Evolutionary conservation across 2,113 vertebrate genomes (phyloP).

Genomic region (Actenoides hombroni): DNA sequence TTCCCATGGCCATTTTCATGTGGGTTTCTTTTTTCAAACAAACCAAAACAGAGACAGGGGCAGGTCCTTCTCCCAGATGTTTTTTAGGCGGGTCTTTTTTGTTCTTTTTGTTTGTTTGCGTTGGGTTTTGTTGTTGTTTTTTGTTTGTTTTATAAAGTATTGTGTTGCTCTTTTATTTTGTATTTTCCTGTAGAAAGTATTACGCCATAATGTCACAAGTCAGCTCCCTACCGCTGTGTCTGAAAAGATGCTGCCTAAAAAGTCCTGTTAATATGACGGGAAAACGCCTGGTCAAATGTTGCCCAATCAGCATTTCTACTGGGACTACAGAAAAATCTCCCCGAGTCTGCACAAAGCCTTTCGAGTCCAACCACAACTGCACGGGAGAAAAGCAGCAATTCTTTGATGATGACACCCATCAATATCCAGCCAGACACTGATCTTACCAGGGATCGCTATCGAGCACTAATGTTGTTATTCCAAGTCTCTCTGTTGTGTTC

Average conservation of each 20-base stretch:
- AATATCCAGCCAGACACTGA: not conserved
- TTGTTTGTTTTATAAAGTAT: not conserved
- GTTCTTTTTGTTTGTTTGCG: not conserved
- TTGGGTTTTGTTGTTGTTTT: not conserved
- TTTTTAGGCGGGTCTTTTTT: not conserved
- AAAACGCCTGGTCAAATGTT: not conserved
- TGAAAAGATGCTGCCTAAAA: not conserved
- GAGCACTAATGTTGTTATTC: not conserved
- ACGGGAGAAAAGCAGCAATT: not conserved
- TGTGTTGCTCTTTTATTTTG: not conserved
- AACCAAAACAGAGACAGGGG: not conserved
- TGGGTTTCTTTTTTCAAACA: slow-evolving; percentile 2
- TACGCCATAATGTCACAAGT: not conserved
- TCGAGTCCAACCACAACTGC: not conserved
- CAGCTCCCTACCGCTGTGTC: not conserved
- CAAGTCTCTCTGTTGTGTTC: not conserved
- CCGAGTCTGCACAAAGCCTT: not conserved
- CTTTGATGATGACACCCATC: not conserved
- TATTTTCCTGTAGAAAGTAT: not conserved
- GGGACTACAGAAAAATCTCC: not conserved
- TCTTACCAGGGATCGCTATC: not conserved
- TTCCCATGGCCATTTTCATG: not conserved
- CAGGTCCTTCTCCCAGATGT: not conserved
- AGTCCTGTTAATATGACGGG: not conserved
- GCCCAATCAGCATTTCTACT: not conserved